A percentile compares a stretch with the other conserved stretches of the same genome.
Conservation (phyloP, 35 echinoderm and acorn worm genomes). For the Amphiura filiformis region DNA sequence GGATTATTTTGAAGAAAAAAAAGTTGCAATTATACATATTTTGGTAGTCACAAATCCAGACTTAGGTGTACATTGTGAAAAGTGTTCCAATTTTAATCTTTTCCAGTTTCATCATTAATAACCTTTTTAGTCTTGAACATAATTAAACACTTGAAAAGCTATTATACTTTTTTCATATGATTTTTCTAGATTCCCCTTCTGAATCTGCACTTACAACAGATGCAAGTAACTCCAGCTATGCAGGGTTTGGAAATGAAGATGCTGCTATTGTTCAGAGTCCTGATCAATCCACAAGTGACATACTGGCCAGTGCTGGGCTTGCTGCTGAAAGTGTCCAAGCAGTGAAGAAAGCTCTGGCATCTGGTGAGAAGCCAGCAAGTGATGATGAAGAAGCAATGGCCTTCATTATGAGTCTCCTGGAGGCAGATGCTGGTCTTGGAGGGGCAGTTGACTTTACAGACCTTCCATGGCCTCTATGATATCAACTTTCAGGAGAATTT, state of each 20-base stretch:
- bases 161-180: background rate
- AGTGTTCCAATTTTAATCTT: background rate
- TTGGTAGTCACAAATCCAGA: background rate
- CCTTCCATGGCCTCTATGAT: slow-evolving; percentile 84
- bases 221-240: background rate
- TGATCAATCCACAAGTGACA: background rate
- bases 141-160: background rate
- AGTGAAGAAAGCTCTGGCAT: background rate
- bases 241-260: background rate
- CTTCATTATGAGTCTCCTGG: slow-evolving; percentile 90
- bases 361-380: slow-evolving; percentile 15
- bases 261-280: background rate
- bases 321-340: background rate
- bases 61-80: no score
- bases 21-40: background rate
- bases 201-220: background rate
- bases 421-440: slow-evolving; percentile 87
- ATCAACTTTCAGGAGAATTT: no score
- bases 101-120: background rate
- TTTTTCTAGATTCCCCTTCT: background rate
- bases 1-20: background rate
- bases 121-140: background rate
- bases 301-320: background rate
- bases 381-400: slow-evolving; percentile 93
- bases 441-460: slow-evolving; percentile 85